Evolutionary conservation across 2,888 invertebrate genomes (phyloP).

Genomic region (Drosophila prostipennis): DNA sequence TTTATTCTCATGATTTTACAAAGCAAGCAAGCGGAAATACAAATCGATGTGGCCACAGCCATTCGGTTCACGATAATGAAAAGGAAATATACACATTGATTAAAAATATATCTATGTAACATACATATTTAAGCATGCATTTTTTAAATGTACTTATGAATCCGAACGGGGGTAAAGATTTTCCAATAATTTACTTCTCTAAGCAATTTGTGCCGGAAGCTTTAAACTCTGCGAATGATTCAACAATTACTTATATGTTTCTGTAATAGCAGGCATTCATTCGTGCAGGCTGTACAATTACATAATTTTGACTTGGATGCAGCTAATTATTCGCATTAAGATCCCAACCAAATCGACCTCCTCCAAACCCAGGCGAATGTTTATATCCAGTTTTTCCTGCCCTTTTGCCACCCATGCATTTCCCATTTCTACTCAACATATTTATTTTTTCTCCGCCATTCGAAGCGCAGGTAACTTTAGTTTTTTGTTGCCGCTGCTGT

Average conservation of each 20-base stretch:
- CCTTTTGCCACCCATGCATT: constrained; percentile 18
- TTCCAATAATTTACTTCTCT: background rate
- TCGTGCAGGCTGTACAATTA: constrained; percentile 14
- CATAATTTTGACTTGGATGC: constrained; percentile 13
- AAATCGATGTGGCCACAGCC: no score
- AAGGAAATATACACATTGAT: no score
- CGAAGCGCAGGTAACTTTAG: constrained; percentile 56
- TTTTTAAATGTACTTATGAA: no score
- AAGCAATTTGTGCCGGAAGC: background rate
- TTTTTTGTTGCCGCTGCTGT: constrained; percentile 21
- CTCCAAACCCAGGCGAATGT: constrained; percentile 7
- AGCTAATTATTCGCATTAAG: constrained; percentile 21
- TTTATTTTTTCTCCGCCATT: constrained; percentile 34
- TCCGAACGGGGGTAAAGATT: background rate
- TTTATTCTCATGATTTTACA: no score
- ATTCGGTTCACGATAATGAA: no score
- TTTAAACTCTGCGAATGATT: background rate
- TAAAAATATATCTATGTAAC: no score
- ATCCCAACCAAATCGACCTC: constrained; percentile 9
- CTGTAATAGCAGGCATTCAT: background rate
- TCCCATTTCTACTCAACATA: constrained; percentile 10
- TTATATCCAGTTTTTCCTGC: constrained; percentile 8
- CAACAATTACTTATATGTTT: background rate
- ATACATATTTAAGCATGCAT: no score
- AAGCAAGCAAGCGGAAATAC: no score